phyloP scores from a whole-genome alignment of 2,113 vertebrate species.

The Rallus limicola region DNA sequence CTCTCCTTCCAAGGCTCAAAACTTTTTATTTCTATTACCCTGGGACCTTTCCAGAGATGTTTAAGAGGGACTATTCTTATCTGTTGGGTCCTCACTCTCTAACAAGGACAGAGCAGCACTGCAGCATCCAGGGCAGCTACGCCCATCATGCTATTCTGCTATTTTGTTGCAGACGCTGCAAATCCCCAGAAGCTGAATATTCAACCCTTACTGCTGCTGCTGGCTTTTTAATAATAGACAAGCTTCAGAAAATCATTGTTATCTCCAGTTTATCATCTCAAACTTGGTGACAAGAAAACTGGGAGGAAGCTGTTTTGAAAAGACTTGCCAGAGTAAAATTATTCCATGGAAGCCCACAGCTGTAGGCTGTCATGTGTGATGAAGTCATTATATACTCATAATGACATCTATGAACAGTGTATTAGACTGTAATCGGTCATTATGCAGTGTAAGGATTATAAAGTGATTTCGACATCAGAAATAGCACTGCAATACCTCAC shows the following conservation, averaged over 20 bases:
- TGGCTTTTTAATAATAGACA: background rate
- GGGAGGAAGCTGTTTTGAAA: background rate
- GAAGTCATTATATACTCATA: background rate
- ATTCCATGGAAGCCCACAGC: background rate
- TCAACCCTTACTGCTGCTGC: background rate
- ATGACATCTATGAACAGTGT: background rate
- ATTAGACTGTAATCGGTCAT: background rate
- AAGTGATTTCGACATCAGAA: background rate
- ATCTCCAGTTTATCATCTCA: background rate
- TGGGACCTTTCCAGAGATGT: background rate
- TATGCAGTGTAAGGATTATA: background rate
- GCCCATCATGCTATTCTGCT: background rate
- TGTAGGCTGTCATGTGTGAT: background rate
- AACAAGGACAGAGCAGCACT: background rate
- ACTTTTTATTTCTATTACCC: background rate
- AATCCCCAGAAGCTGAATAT: background rate
- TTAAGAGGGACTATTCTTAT: background rate
- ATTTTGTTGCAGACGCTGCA: background rate
- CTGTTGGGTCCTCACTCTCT: background rate
- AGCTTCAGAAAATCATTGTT: background rate
- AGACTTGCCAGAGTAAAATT: background rate
- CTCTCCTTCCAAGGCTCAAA: background rate
- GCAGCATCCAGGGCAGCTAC: background rate
- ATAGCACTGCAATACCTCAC: background rate
- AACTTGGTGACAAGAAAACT: background rate